Percentiles rank a stretch among this genome's conserved stretches.
phyloP scores from a whole-genome alignment of 2,888 invertebrate species.

The Drosophila pseudotakahashii region DNA sequence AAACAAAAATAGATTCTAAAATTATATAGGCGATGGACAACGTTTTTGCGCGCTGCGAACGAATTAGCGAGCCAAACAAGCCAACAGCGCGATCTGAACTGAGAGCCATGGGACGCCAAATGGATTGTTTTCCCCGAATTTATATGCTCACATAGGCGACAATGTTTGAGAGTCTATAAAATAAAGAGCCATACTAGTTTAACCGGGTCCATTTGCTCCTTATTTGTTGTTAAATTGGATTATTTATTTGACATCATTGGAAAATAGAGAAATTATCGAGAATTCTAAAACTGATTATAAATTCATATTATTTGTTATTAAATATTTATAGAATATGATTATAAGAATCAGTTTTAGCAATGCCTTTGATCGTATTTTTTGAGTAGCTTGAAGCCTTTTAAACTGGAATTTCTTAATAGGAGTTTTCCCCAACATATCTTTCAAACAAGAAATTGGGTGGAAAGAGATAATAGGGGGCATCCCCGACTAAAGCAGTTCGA shows the following conservation, averaged over 20 bases:
- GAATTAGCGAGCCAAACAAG: constrained; percentile 31
- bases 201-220: not conserved
- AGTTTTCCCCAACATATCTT: no score
- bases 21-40: constrained; percentile 57
- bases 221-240: not conserved
- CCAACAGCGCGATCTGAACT: constrained; percentile 53
- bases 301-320: not conserved
- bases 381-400: not conserved
- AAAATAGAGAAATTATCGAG: not conserved
- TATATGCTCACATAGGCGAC: not conserved
- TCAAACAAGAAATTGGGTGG: no score
- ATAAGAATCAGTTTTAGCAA: not conserved
- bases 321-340: no score
- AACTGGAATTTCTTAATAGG: constrained; percentile 9
- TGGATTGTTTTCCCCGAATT: constrained; percentile 14
- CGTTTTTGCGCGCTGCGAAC: constrained; percentile 27
- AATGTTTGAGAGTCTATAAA: not conserved
- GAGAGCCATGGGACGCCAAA: constrained; percentile 58
- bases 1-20: constrained; percentile 61
- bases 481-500: not conserved
- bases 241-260: not conserved
- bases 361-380: not conserved
- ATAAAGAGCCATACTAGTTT: no score
- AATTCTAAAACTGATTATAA: not conserved
- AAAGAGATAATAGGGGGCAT: no score